Percentiles rank a stretch among this genome's conserved stretches.
These are phyloP conservation scores for Colostygia pectinataria DNA, from an alignment of 2,888 invertebrate genomes.

Conservation along the genomic window DNA sequence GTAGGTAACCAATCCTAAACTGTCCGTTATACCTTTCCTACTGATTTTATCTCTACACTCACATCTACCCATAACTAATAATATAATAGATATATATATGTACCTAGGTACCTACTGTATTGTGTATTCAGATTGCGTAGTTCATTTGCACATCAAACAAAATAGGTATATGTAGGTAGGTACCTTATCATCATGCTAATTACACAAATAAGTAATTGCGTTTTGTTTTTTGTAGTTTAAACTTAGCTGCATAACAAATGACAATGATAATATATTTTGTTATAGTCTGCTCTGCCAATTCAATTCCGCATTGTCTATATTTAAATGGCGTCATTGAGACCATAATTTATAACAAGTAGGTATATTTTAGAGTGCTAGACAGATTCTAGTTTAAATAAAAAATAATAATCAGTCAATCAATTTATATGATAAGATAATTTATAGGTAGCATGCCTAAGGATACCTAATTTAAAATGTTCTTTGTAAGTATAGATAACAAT, in stretches of 20 bases:
- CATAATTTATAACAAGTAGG: too few species aligned
- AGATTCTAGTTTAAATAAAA: too few species aligned
- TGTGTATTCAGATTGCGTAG: constrained; percentile 1
- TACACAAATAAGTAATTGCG: neutral
- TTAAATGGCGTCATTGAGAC: neutral
- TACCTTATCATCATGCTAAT: neutral
- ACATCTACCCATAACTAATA: too few species aligned
- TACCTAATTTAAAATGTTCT: too few species aligned
- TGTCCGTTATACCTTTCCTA: neutral
- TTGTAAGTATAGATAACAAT: too few species aligned
- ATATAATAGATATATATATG: neutral
- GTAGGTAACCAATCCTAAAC: too few species aligned
- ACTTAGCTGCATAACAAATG: neutral
- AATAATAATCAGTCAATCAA: too few species aligned
- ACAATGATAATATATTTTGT: neutral
- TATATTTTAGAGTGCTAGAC: too few species aligned
- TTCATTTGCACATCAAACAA: constrained; percentile 1
- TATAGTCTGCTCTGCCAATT: neutral
- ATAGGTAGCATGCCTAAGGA: too few species aligned
- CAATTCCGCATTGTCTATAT: neutral
- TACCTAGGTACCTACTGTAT: neutral
- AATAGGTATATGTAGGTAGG: neutral
- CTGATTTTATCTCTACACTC: too few species aligned
- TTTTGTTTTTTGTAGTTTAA: neutral
- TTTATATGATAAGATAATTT: too few species aligned